phyloP scores from a whole-genome alignment of 2,797 vertebrate genomes.

The Ptychobarbus kaznakovi region DNA sequence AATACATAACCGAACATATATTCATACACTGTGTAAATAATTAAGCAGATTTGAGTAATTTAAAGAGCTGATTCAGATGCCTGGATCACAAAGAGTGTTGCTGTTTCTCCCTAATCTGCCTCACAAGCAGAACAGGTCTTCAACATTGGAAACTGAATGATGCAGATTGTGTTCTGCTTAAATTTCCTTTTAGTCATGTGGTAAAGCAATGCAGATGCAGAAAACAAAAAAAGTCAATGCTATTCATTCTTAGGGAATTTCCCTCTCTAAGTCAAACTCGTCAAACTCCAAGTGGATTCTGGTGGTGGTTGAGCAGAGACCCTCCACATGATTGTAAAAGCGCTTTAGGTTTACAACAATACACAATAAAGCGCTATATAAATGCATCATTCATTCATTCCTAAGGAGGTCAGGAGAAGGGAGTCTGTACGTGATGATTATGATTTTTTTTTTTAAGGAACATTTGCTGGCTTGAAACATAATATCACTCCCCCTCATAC shows the following conservation, averaged over 20 bases:
- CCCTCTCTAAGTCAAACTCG: no score
- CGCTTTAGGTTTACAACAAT: no score
- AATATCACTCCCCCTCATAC: background rate
- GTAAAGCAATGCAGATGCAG: background rate
- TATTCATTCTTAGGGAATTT: background rate
- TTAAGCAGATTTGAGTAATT: background rate
- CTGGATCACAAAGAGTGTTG: background rate
- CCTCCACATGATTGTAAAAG: no score
- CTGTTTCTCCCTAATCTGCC: background rate
- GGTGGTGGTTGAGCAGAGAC: no score
- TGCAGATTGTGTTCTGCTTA: background rate
- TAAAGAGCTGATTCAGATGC: background rate
- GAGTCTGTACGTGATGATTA: background rate
- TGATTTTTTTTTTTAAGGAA: background rate
- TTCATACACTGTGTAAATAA: background rate
- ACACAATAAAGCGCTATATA: no score
- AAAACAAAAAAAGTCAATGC: background rate
- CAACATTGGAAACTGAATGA: background rate
- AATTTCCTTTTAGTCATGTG: background rate
- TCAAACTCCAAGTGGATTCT: no score
- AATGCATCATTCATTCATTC: no score
- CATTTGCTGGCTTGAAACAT: background rate
- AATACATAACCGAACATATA: background rate
- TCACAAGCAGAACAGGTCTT: background rate
- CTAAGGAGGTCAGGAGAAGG: background rate